phyloP scores from a whole-genome alignment of 64 coral and sea anemone genomes.

The Cladopsammia gracilis region DNA sequence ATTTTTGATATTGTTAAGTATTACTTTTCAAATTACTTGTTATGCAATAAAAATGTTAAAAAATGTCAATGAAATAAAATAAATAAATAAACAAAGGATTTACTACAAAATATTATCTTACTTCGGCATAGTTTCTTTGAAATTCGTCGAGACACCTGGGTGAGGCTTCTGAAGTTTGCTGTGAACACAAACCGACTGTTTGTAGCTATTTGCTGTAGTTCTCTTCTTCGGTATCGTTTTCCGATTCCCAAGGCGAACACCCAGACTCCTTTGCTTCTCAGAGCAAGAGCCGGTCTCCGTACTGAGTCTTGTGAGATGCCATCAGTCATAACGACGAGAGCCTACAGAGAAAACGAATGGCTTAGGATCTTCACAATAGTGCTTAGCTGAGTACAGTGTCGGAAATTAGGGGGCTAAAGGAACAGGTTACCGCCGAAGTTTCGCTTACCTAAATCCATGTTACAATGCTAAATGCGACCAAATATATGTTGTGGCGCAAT shows the following conservation, averaged over 20 bases:
- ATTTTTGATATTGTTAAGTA: too few relatives aligned
- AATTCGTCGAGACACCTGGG: slow-evolving; percentile 38
- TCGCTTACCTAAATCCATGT: too few relatives aligned
- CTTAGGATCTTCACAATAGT: too few relatives aligned
- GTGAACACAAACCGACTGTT: slow-evolving; percentile 72
- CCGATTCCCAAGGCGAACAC: slow-evolving; percentile 79
- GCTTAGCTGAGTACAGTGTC: too few relatives aligned
- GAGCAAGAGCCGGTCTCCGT: neutral
- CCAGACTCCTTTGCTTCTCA: slow-evolving; percentile 43
- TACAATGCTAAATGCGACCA: too few relatives aligned
- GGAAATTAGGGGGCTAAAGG: too few relatives aligned
- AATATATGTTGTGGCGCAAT: too few relatives aligned
- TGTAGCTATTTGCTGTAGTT: slow-evolving; percentile 80
- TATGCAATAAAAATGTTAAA: too few relatives aligned
- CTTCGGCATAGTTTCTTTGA: slow-evolving; percentile 73
- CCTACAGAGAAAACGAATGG: neutral
- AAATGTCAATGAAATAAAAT: too few relatives aligned
- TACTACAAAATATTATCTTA: neutral
- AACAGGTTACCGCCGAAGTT: too few relatives aligned
- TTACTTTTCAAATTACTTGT: too few relatives aligned
- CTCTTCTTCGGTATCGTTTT: slow-evolving; percentile 21
- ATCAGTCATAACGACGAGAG: slow-evolving; percentile 69
- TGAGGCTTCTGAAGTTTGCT: slow-evolving; percentile 59
- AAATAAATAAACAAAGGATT: too few relatives aligned
- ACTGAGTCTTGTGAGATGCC: slow-evolving; percentile 73